Evolutionary conservation across 2,888 invertebrate genomes (phyloP).

Genomic region (Eustalomyia histrio): DNA sequence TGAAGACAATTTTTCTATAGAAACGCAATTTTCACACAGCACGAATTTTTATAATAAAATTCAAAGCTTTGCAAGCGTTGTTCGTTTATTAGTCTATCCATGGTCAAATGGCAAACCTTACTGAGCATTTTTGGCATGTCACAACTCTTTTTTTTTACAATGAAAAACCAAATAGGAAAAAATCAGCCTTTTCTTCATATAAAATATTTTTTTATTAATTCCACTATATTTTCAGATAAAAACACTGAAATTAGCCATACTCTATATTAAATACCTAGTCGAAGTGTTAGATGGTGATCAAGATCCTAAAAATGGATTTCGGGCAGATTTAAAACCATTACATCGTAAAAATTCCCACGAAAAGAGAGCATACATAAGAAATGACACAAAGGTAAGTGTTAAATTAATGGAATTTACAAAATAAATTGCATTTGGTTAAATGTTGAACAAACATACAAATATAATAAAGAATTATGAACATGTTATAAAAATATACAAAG

Average conservation of each 20-base stretch:
- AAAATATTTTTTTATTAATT: neutral
- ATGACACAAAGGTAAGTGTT: constrained; percentile 74
- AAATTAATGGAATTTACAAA: neutral
- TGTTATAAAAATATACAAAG: constrained; percentile 32
- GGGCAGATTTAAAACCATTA: constrained; percentile 88
- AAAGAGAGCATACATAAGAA: constrained; percentile 72
- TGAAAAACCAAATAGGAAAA: no score
- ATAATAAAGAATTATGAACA: constrained; percentile 24
- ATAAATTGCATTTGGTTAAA: constrained; percentile 4
- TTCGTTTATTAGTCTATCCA: no score
- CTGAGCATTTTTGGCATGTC: no score
- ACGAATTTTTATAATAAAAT: no score
- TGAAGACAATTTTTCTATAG: no score
- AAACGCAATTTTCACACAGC: no score
- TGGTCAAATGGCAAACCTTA: no score
- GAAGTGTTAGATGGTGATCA: constrained; percentile 93
- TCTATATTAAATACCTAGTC: constrained; percentile 95
- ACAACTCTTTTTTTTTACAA: no score
- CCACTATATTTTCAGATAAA: constrained; percentile 86
- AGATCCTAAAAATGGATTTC: constrained; percentile 89
- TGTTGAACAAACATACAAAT: constrained; percentile 26
- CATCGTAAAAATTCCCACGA: constrained; percentile 77
- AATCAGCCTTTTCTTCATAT: no score
- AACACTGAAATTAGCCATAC: constrained; percentile 94
- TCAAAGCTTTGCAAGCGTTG: no score